Conservation (phyloP, 2,888 invertebrate genomes). For the Euphydryas editha region DNA sequence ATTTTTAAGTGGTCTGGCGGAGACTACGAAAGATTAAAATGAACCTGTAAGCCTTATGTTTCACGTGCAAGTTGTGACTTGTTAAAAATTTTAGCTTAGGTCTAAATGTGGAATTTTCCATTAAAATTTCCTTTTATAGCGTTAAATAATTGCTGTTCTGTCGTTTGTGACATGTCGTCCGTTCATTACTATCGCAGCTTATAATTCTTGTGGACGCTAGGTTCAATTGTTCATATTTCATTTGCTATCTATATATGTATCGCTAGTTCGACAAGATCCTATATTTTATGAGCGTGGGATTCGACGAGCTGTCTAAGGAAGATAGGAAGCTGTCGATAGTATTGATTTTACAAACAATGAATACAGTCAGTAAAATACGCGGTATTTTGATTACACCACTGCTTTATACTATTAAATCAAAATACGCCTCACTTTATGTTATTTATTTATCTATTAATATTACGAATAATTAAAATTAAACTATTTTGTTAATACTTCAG, state of each 20-base stretch:
- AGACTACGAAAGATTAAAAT: constrained; percentile 69
- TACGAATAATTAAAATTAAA: too few species aligned
- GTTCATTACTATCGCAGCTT: constrained; percentile 64
- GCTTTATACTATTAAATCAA: constrained; percentile 1
- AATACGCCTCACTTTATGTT: neutral
- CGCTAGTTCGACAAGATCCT: constrained; percentile 63
- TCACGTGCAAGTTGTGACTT: constrained; percentile 66
- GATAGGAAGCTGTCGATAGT: constrained; percentile 62
- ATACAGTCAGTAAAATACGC: constrained; percentile 56
- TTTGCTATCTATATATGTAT: constrained; percentile 72
- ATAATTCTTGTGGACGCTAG: constrained; percentile 63
- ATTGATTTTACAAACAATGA: constrained; percentile 55
- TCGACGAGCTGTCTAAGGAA: constrained; percentile 58
- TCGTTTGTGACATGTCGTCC: constrained; percentile 53
- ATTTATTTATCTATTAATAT: too few species aligned
- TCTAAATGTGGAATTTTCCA: neutral
- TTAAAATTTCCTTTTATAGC: constrained; percentile 32
- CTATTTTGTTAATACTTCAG: too few species aligned
- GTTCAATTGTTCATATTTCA: constrained; percentile 73
- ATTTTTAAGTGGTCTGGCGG: constrained; percentile 66
- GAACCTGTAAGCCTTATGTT: constrained; percentile 80
- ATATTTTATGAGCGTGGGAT: constrained; percentile 67
- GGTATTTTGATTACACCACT: neutral
- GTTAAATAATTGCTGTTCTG: constrained; percentile 56
- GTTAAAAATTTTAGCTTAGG: neutral